Evolutionary conservation across 2,888 invertebrate genomes (phyloP).

Genomic region (Drosophila pseudotakahashii): DNA sequence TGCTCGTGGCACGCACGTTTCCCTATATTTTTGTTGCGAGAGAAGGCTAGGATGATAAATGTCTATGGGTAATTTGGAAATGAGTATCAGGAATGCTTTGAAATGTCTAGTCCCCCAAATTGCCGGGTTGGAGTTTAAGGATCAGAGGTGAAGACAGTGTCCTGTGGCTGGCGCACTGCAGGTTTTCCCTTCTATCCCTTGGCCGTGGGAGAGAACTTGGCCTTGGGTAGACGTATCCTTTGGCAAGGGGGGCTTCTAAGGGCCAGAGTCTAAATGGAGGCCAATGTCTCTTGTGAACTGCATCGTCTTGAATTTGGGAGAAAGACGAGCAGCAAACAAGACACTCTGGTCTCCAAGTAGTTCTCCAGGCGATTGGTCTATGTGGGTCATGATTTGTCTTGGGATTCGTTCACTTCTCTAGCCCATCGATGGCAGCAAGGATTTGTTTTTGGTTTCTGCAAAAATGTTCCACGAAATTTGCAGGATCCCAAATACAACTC

Average conservation of each 20-base stretch:
- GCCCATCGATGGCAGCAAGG: conserved; percentile 4
- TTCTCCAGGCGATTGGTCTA: conserved; percentile 61
- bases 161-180: conserved; percentile 58
- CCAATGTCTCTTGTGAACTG: background rate
- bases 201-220: conserved; percentile 75
- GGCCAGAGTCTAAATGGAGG: conserved; percentile 12
- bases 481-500: conserved; percentile 6
- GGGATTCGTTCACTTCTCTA: conserved; percentile 15
- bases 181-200: conserved; percentile 1
- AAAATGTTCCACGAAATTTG: conserved; percentile 82
- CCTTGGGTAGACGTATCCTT: conserved; percentile 24
- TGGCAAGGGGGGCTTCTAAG: conserved; percentile 21
- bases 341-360: conserved; percentile 5
- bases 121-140: conserved; percentile 17
- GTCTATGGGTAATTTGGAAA: conserved; percentile 74
- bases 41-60: conserved; percentile 28
- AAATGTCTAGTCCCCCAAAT: conserved; percentile 43
- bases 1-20: conserved; percentile 41
- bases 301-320: conserved; percentile 63
- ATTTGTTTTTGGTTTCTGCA: conserved; percentile 32
- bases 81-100: conserved; percentile 73
- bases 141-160: conserved; percentile 2
- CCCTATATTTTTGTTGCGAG: conserved; percentile 2
- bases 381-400: conserved; percentile 77
- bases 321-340: conserved; percentile 29